Base-by-base conservation (phyloP, 2,888 invertebrate species). In the Seladonia tumulorum region DNA sequence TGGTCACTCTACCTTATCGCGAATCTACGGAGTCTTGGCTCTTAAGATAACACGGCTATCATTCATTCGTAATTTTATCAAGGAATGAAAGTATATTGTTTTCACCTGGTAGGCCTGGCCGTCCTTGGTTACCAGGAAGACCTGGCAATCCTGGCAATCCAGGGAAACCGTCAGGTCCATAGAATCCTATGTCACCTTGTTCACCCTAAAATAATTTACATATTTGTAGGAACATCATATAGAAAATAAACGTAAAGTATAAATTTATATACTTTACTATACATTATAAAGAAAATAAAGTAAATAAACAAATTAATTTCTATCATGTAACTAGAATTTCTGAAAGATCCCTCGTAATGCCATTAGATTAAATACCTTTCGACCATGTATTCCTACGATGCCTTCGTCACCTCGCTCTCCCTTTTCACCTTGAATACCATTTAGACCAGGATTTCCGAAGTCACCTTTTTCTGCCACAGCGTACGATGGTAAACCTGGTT, bases 371-470 rank as follows among this genome's bases (percentile, higher is more conserved):
- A 68, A 57, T 91, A 94, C 95, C 92, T 93, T 94, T n/a, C 79
- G 85, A 53, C 95, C 95, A 29, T 85, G 83, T 16, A 87, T 79
- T 81, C 95, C 95, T 0, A 86, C 70, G 16, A 91, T 93, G 66
- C 97, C 97, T 47, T 91, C 78, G n/a, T 96, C 96, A 39, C 97
- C 97, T 81, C 85, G 93, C 87, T 95, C 93, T 77, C 97, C 97
- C 93, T 95, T 96, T 60, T 66, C 86, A 76, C 96, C 96, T 45
- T 91, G 89, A 8, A 94, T 89, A n/a, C 97, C 97, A 76, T 94
- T 92, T 57, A 95, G 94, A 22, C 97, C 97, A 16, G 95, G 93
- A 66, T 95, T 95, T 76, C 97, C 97, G 49, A 90, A 89, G 72
- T 96, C 96, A 63, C 97, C 97, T 88, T 94, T 95, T 1, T 94